Conservation (phyloP, 2,888 invertebrate species). For the Clepsis dumicolana region DNA sequence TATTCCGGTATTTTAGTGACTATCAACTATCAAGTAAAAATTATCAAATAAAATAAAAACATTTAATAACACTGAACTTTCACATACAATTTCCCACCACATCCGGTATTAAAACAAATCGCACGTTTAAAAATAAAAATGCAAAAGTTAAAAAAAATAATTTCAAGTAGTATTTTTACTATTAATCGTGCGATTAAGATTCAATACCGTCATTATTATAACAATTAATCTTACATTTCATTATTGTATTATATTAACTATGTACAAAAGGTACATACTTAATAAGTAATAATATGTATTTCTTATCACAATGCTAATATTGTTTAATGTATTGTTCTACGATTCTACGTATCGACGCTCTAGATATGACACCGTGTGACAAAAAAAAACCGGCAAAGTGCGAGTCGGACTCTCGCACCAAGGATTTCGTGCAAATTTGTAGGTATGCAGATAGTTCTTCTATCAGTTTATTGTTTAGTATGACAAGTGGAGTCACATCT, state of each 20-base stretch:
- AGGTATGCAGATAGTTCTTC: too few relatives aligned
- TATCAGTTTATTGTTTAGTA: background rate
- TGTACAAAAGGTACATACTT: constrained; percentile 36
- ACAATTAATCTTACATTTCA: constrained; percentile 8
- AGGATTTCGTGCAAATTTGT: too few relatives aligned
- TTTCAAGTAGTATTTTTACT: background rate
- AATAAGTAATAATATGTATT: constrained; percentile 17
- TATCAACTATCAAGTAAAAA: background rate
- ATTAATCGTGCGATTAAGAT: constrained; percentile 3
- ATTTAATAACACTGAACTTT: constrained; percentile 77
- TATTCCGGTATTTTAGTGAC: background rate
- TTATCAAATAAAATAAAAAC: constrained; percentile 59
- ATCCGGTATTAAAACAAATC: constrained; percentile 47
- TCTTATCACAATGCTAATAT: constrained; percentile 11
- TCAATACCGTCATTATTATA: background rate
- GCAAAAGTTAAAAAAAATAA: background rate
- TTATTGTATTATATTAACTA: constrained; percentile 17
- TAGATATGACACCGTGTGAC: background rate
- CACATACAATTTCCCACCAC: constrained; percentile 78
- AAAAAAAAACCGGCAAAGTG: too few relatives aligned
- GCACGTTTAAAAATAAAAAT: constrained; percentile 6
- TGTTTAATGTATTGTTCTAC: constrained; percentile 8
- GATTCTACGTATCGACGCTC: background rate
- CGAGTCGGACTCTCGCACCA: too few relatives aligned
- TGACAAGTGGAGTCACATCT: background rate